phyloP scores from a whole-genome alignment of 2,113 vertebrate species.

The Salvelinus alpinus region DNA sequence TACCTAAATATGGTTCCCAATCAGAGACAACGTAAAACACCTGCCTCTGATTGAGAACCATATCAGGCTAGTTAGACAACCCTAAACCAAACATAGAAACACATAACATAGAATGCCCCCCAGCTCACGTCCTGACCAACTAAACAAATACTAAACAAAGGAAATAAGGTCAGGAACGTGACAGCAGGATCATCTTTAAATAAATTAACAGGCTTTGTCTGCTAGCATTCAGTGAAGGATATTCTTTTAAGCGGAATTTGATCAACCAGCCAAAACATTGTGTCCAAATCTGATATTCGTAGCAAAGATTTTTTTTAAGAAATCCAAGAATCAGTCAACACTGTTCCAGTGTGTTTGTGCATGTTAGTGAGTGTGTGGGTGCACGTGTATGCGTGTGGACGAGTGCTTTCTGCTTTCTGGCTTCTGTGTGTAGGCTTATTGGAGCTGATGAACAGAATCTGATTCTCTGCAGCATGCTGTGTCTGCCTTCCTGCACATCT shows the following conservation, averaged over 20 bases:
- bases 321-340: slow-evolving; percentile 1
- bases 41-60: no score
- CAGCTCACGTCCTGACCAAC: no score
- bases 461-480: slow-evolving; percentile 1
- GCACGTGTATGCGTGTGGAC: background rate
- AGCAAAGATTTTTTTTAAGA: background rate
- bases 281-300: background rate
- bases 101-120: no score
- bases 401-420: background rate
- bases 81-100: no score
- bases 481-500: slow-evolving; percentile 23
- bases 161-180: no score
- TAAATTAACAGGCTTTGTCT: background rate
- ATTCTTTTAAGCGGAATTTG: background rate
- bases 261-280: slow-evolving; percentile 12
- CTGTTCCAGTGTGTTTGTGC: background rate
- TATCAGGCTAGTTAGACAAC: no score
- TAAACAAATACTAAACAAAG: no score
- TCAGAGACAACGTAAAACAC: no score
- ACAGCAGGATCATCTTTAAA: slow-evolving; percentile 19
- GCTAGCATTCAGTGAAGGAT: background rate
- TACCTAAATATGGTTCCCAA: no score
- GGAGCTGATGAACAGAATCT: slow-evolving; percentile 22
- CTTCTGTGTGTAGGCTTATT: background rate
- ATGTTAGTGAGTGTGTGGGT: background rate